Conservation (phyloP, 2,888 invertebrate species). For the Hyposoter didymator region DNA sequence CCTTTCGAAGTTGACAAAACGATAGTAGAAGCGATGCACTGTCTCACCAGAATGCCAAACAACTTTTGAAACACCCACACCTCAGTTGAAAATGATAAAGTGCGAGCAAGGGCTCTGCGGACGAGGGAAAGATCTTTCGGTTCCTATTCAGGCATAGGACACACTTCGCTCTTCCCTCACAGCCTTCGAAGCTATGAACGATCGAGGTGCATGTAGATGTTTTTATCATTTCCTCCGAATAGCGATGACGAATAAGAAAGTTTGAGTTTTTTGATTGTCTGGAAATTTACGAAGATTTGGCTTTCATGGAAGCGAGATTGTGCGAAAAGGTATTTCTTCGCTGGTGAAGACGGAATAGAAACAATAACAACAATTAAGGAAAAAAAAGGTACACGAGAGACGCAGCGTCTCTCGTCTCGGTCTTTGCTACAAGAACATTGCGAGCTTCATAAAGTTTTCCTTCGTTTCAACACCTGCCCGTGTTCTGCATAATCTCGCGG, state of each 20-base stretch:
- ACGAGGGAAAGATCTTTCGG: background rate
- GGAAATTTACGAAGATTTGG: background rate
- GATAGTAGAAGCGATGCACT: background rate
- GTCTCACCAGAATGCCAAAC: background rate
- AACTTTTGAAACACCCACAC: background rate
- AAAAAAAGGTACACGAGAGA: slow-evolving; percentile 48
- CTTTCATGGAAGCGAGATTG: background rate
- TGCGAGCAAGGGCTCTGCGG: background rate
- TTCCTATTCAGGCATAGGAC: slow-evolving; percentile 5
- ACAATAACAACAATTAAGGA: background rate
- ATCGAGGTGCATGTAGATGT: slow-evolving; percentile 71
- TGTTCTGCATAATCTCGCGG: slow-evolving; percentile 72
- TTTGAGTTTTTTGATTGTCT: slow-evolving; percentile 34
- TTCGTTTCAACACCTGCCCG: slow-evolving; percentile 26
- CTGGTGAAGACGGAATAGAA: background rate
- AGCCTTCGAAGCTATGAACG: slow-evolving; percentile 54
- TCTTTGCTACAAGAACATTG: slow-evolving; percentile 34
- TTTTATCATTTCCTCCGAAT: slow-evolving; percentile 74
- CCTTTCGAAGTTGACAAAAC: slow-evolving; percentile 23
- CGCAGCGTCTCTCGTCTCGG: background rate
- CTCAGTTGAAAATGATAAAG: background rate
- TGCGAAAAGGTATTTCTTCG: background rate
- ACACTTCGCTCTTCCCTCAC: background rate
- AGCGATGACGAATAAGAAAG: slow-evolving; percentile 78
- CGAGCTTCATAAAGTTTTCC: slow-evolving; percentile 75